Evolutionary conservation across 1,140 invertebrate genomes (phyloP), one percentile per base, ranked within the genome.

Genomic region (Bombus soroeensis): DNA sequence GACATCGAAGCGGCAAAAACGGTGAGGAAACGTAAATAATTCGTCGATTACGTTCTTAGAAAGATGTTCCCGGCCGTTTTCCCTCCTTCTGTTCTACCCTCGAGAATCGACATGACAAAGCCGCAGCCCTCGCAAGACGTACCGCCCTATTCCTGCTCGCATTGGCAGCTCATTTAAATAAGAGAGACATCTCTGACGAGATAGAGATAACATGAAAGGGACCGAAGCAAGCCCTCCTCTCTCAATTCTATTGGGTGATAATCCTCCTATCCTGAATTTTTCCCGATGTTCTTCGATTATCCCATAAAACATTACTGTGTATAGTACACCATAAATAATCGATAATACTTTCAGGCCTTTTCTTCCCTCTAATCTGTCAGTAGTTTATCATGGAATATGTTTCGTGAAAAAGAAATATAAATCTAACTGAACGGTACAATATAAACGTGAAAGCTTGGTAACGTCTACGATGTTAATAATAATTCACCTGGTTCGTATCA

Each of bases 111-210:
- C 66, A 41, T 5, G 5, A 9, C 43, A 59, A 47, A 72, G 43
- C 68, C 76, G 32, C 76, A 80, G 28, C 76, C 76, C 68, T 80
- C 28, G 28, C 39, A 53, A 81, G 72, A 22, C 25, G 34, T 25
- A n/a, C 64, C 64, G 8, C 43, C 64, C n/a, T 37, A 18, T 71
- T 81, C 68, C 41, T 43, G 22, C 53, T 39, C 76, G 53, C 77
- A 73, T 85, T 81, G 78, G 68, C 78, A 66, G 68, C 70, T 72
- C 68, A 74, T 80, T 85, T 81, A 79, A 81, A 89, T 89, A 85
- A 85, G 87, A 66, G 73, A 77, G 83, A 89, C 73, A 41, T 84
- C 77, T 64, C 66, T 85, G 83, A 83, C 87, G 66, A 88, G 73
- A 89, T 81, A 57, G 41, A 88, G 82, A 88, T 88, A 89, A 73